These are phyloP conservation scores for Caenorhabditis sp. DNA, from an alignment of 2,888 invertebrate species.

Conservation along the genomic window DNA sequence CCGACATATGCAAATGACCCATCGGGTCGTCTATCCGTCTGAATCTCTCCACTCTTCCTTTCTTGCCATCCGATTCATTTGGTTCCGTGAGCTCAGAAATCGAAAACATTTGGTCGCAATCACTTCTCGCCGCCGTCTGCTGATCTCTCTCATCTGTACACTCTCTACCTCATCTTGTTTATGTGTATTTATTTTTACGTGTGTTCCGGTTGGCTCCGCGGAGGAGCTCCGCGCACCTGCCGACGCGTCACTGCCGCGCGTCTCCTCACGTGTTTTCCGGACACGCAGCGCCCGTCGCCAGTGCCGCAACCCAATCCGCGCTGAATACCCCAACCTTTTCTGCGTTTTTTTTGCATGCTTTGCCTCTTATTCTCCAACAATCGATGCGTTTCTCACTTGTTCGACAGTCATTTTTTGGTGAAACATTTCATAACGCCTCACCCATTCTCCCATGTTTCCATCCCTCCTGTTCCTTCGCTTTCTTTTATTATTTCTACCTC, in stretches of 20 bases:
- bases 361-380: not conserved
- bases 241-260: slow-evolving; percentile 52
- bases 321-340: slow-evolving; percentile 9
- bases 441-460: not conserved
- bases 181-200: slow-evolving; percentile 61
- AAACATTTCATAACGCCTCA: slow-evolving; percentile 35
- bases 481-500: not conserved
- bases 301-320: slow-evolving; percentile 24
- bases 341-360: slow-evolving; percentile 23
- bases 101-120: slow-evolving; percentile 55
- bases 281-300: slow-evolving; percentile 28
- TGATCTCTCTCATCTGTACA: slow-evolving; percentile 15
- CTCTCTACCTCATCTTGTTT: slow-evolving; percentile 40
- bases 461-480: not conserved
- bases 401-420: slow-evolving; percentile 27
- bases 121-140: slow-evolving; percentile 33
- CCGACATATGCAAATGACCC: slow-evolving; percentile 38
- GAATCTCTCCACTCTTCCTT: not conserved
- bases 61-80: not conserved
- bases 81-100: slow-evolving; percentile 30
- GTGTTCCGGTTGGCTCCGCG: slow-evolving; percentile 59
- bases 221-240: slow-evolving; percentile 41
- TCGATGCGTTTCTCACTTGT: slow-evolving; percentile 10
- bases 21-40: slow-evolving; percentile 5
- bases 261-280: slow-evolving; percentile 57